Evolutionary conservation across 2,113 vertebrate genomes (phyloP).

Genomic region (Chionomys nivalis): DNA sequence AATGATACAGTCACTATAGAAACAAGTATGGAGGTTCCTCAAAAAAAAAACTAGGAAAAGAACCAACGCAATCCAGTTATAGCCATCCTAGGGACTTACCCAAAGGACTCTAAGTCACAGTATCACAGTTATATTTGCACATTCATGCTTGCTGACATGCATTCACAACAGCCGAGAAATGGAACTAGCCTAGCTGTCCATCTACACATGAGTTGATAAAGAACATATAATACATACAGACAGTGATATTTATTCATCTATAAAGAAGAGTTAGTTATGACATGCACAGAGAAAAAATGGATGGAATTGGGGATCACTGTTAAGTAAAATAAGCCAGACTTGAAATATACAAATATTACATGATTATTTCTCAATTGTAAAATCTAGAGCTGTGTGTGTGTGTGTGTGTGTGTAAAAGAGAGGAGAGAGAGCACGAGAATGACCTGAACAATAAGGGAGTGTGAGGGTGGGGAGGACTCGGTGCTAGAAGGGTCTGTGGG

Average conservation of each 20-base stretch:
- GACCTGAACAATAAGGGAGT: neutral
- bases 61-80: too few species aligned
- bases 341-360: neutral
- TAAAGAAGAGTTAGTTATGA: neutral
- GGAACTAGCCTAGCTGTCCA: neutral
- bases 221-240: neutral
- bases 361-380: neutral
- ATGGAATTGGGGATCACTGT: neutral
- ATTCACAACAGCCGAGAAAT: neutral
- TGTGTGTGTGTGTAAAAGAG: neutral
- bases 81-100: neutral
- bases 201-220: neutral
- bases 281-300: neutral
- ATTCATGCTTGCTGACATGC: neutral
- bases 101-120: neutral
- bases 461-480: neutral
- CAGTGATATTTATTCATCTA: neutral
- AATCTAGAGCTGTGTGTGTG: neutral
- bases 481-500: neutral
- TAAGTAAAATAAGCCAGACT: neutral
- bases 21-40: neutral
- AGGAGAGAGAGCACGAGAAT: too few species aligned
- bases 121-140: neutral
- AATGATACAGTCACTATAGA: neutral
- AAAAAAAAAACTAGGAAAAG: neutral